These are phyloP conservation scores for Argyresthia albistria DNA, from an alignment of 2,888 invertebrate genomes.

Conservation along the genomic window DNA sequence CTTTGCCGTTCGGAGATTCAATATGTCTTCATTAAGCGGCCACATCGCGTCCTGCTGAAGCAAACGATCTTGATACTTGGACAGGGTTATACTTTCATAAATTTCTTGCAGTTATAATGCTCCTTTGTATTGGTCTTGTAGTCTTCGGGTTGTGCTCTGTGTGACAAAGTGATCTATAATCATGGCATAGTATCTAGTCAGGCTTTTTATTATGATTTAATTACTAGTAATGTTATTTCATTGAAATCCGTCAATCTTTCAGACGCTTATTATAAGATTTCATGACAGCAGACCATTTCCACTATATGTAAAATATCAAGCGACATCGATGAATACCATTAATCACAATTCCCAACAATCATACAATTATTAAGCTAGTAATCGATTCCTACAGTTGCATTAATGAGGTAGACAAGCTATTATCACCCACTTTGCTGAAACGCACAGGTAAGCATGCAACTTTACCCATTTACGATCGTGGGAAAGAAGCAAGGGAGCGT, in stretches of 20 bases:
- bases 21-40: slow-evolving; percentile 71
- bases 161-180: no score
- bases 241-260: no score
- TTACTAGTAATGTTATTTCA: no score
- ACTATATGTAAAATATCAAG: background rate
- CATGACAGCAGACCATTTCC: background rate
- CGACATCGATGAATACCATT: background rate
- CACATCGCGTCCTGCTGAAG: slow-evolving; percentile 60
- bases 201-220: no score
- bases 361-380: background rate
- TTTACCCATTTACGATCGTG: slow-evolving; percentile 27
- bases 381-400: slow-evolving; percentile 8
- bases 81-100: slow-evolving; percentile 39
- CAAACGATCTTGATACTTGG: slow-evolving; percentile 61
- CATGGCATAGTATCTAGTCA: no score
- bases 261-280: no score
- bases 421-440: slow-evolving; percentile 23
- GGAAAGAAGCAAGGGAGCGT: slow-evolving; percentile 31
- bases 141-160: no score
- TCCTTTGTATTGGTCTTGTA: no score
- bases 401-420: slow-evolving; percentile 16
- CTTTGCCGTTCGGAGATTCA: slow-evolving; percentile 61
- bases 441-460: slow-evolving; percentile 21
- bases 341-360: background rate
- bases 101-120: slow-evolving; percentile 22